Percentiles rank a stretch among this genome's conserved stretches.
Evolutionary conservation across 2,888 invertebrate genomes (phyloP).

Genomic region (Myopa testacea): DNA sequence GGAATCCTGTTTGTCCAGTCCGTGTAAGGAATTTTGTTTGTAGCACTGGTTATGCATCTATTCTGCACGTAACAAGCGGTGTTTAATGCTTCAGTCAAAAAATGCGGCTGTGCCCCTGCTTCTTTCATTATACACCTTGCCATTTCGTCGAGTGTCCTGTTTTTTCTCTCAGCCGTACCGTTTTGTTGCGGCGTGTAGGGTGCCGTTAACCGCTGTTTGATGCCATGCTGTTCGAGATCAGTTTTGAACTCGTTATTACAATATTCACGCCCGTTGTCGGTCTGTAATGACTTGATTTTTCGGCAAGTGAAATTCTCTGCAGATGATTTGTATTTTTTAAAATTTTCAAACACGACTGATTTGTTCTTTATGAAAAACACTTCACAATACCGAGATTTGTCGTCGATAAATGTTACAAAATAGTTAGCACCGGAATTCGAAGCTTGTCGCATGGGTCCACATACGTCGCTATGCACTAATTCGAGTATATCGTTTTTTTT

Average conservation of each 20-base stretch:
- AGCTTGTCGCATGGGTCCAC: constrained; percentile 16
- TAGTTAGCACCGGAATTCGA: constrained; percentile 35
- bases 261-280: constrained; percentile 18
- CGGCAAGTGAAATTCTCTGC: constrained; percentile 13
- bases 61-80: not conserved
- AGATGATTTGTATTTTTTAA: constrained; percentile 11
- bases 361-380: constrained; percentile 33
- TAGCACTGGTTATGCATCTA: not conserved
- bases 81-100: constrained; percentile 1
- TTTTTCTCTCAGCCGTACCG: constrained; percentile 4
- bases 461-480: constrained; percentile 35
- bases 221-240: not conserved
- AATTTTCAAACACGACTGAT: not conserved
- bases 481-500: constrained; percentile 30
- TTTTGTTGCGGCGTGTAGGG: constrained; percentile 27
- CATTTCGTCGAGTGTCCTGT: constrained; percentile 24
- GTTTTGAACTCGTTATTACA: not conserved
- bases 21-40: not conserved
- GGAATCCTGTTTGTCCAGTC: not conserved
- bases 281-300: constrained; percentile 2
- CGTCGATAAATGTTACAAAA: constrained; percentile 41
- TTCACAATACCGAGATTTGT: constrained; percentile 36
- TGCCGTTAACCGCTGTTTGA: constrained; percentile 18
- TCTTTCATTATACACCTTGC: not conserved
- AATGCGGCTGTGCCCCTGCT: not conserved